Percentiles rank a stretch among this genome's conserved stretches.
These are phyloP conservation scores for Nasonia giraulti DNA, from an alignment of 1,140 invertebrate genomes.

Conservation along the genomic window DNA sequence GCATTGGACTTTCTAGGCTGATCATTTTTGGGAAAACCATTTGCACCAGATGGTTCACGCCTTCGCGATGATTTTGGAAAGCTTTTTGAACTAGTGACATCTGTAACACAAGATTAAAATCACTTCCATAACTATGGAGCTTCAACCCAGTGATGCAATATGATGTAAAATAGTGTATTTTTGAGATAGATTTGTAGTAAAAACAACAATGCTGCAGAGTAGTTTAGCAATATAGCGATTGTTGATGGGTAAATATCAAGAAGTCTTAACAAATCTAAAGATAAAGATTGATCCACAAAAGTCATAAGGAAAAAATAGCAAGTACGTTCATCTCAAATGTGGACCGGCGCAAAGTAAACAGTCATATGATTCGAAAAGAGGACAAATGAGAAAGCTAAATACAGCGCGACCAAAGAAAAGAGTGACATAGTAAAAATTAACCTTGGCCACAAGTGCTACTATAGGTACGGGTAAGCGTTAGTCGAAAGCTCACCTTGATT, in stretches of 20 bases:
- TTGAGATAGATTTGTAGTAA: neutral
- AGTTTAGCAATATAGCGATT: too few species aligned
- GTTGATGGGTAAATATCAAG: too few species aligned
- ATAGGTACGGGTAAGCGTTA: too few species aligned
- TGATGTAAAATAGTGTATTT: neutral
- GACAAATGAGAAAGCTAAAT: neutral
- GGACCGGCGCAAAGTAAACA: too few species aligned
- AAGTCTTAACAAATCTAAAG: too few species aligned
- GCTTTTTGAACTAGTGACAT: conserved; percentile 77
- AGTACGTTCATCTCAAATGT: too few species aligned
- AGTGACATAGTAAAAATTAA: conserved; percentile 2
- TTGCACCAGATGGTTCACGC: conserved; percentile 77
- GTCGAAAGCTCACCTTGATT: conserved; percentile 76
- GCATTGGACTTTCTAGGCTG: conserved; percentile 76
- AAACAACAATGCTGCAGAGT: neutral
- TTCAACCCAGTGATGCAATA: neutral
- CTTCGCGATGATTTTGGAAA: conserved; percentile 79
- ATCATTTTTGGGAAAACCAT: conserved; percentile 77
- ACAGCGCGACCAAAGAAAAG: neutral
- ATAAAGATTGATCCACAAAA: too few species aligned
- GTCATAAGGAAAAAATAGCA: too few species aligned
- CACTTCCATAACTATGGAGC: too few species aligned
- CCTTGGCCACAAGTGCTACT: too few species aligned
- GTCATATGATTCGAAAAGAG: too few species aligned
- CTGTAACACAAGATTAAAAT: conserved; percentile 64